These are phyloP conservation scores for Dasysyrphus albostriatus DNA, from an alignment of 2,888 invertebrate species.

Conservation along the genomic window DNA sequence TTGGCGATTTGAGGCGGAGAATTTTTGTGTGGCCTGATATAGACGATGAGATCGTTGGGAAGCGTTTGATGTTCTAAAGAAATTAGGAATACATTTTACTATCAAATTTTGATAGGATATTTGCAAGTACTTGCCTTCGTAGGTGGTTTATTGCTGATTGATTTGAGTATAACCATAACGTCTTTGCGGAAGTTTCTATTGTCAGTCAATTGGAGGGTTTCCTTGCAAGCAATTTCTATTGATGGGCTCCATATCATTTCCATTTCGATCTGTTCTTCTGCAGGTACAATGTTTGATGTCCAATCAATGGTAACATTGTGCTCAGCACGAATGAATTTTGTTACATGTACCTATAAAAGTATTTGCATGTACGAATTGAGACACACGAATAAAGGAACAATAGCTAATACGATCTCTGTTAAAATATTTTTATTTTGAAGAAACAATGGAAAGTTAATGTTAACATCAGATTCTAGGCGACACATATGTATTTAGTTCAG, in stretches of 20 bases:
- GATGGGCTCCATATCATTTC: constrained; percentile 88
- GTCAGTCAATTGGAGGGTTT: constrained; percentile 87
- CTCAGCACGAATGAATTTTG: constrained; percentile 85
- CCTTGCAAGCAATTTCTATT: constrained; percentile 86
- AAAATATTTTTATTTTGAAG: no score
- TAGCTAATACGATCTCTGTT: no score
- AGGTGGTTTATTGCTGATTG: constrained; percentile 81
- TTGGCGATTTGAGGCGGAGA: constrained; percentile 82
- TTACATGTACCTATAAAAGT: constrained; percentile 84
- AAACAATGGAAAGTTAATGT: no score
- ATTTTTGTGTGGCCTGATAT: constrained; percentile 78
- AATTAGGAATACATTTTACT: background rate
- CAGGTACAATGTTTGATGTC: constrained; percentile 85
- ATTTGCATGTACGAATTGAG: background rate
- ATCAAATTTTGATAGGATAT: background rate
- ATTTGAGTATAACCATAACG: constrained; percentile 87
- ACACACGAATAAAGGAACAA: background rate
- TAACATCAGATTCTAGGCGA: no score
- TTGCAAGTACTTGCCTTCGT: constrained; percentile 77
- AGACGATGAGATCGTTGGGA: constrained; percentile 80
- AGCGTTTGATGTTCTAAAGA: constrained; percentile 80
- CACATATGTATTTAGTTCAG: no score
- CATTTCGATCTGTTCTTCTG: constrained; percentile 85
- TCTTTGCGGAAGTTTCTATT: constrained; percentile 88
- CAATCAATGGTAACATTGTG: constrained; percentile 86